A percentile compares a stretch with the other conserved stretches of the same genome.
These are phyloP conservation scores for Baryphthengus martii DNA, from an alignment of 2,113 vertebrate genomes.

Conservation along the genomic window DNA sequence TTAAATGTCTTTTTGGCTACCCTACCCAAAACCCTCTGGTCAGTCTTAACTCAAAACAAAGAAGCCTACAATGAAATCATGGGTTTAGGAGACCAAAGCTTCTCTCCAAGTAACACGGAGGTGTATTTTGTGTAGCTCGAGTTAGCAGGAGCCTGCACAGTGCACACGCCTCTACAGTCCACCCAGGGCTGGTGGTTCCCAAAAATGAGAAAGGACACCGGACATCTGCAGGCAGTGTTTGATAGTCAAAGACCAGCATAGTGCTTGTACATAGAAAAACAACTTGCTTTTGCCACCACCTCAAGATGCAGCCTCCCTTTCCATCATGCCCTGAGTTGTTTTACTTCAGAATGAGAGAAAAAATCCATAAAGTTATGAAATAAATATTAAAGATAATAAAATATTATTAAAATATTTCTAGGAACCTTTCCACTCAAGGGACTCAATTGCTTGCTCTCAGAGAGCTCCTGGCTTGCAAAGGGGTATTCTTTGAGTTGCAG, in stretches of 20 bases:
- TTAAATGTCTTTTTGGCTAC: background rate
- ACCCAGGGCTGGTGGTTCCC: background rate
- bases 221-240: accelerated
- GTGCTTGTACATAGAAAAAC: accelerated
- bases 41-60: background rate
- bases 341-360: background rate
- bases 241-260: background rate
- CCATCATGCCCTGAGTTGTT: background rate
- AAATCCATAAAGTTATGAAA: background rate
- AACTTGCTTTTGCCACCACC: background rate
- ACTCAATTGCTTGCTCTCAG: background rate
- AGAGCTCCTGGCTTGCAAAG: background rate
- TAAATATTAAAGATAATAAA: too few relatives aligned
- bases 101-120: background rate
- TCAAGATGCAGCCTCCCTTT: background rate
- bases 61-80: accelerated
- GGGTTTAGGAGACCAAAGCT: background rate
- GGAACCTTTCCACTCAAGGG: background rate
- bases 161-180: background rate
- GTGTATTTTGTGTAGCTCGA: background rate
- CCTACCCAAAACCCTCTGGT: background rate
- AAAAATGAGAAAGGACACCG: accelerated
- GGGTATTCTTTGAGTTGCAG: background rate
- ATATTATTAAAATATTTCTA: too few relatives aligned
- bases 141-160: too few relatives aligned